Conservation (phyloP, 1,140 invertebrate species). For the Solenopsis invicta region DNA sequence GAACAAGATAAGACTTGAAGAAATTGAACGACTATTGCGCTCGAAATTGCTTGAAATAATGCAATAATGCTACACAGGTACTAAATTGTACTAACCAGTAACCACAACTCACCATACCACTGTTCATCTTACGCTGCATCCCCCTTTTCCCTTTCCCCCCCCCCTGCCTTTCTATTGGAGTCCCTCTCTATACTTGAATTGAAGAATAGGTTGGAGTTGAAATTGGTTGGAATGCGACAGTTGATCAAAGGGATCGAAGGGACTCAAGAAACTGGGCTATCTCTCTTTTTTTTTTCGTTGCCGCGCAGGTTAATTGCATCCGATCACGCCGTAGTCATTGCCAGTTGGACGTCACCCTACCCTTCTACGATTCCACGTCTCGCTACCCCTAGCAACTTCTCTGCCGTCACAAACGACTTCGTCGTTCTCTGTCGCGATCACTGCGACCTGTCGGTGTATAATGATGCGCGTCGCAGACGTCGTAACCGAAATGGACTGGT, state of each 20-base stretch:
- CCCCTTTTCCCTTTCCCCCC: too few relatives aligned
- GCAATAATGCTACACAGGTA: too few relatives aligned
- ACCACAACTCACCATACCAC: too few relatives aligned
- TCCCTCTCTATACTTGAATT: too few relatives aligned
- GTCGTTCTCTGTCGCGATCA: not conserved
- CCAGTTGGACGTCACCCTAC: not conserved
- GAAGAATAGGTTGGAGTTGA: too few relatives aligned
- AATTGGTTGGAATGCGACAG: too few relatives aligned
- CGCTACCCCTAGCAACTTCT: constrained; percentile 1
- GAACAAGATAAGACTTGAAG: not conserved
- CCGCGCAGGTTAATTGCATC: not conserved
- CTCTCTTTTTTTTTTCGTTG: not conserved
- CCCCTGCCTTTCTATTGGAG: too few relatives aligned
- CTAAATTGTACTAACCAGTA: too few relatives aligned
- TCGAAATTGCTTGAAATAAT: too few relatives aligned
- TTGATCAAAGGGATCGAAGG: too few relatives aligned
- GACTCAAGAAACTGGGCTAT: too few relatives aligned
- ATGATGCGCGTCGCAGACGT: not conserved
- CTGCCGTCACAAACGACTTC: not conserved
- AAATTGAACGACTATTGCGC: not conserved
- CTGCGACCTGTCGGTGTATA: not conserved
- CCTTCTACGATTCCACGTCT: not conserved
- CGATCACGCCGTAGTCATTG: not conserved
- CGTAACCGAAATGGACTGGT: not conserved
- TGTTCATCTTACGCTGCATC: too few relatives aligned